phyloP scores from a whole-genome alignment of 2,888 invertebrate species.

The Athetis lepigone region DNA sequence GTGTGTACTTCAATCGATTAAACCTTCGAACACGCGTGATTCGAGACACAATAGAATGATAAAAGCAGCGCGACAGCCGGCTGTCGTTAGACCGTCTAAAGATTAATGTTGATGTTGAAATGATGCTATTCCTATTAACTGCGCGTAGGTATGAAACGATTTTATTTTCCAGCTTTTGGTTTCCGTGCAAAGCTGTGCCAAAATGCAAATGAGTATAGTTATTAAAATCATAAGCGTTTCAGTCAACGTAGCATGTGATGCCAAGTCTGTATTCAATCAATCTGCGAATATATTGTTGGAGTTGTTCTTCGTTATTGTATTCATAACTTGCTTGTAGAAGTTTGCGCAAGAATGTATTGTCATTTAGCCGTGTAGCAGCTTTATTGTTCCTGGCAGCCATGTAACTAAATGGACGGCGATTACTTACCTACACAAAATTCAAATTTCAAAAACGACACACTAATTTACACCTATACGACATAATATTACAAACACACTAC shows the following conservation, averaged over 20 bases:
- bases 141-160: slow-evolving; percentile 23
- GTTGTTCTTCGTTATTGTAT: not conserved
- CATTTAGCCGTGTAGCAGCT: too few relatives aligned
- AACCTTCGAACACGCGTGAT: too few relatives aligned
- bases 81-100: too few relatives aligned
- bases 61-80: too few relatives aligned
- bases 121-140: slow-evolving; percentile 25
- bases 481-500: too few relatives aligned
- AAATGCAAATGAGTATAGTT: slow-evolving; percentile 49
- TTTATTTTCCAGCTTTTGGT: slow-evolving; percentile 40
- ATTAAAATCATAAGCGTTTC: slow-evolving; percentile 39
- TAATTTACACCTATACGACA: too few relatives aligned
- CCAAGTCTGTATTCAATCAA: slow-evolving; percentile 31
- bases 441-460: too few relatives aligned
- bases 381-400: too few relatives aligned
- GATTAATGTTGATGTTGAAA: slow-evolving; percentile 35
- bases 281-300: slow-evolving; percentile 1
- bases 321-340: not conserved
- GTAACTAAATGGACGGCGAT: too few relatives aligned
- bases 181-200: slow-evolving; percentile 40
- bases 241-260: slow-evolving; percentile 12
- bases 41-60: too few relatives aligned
- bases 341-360: not conserved
- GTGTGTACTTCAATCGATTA: slow-evolving; percentile 8
- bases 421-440: too few relatives aligned